Evolutionary conservation across 1,140 invertebrate genomes (phyloP), one percentile per base, ranked within the genome.

Genomic region (Dryas iulia): DNA sequence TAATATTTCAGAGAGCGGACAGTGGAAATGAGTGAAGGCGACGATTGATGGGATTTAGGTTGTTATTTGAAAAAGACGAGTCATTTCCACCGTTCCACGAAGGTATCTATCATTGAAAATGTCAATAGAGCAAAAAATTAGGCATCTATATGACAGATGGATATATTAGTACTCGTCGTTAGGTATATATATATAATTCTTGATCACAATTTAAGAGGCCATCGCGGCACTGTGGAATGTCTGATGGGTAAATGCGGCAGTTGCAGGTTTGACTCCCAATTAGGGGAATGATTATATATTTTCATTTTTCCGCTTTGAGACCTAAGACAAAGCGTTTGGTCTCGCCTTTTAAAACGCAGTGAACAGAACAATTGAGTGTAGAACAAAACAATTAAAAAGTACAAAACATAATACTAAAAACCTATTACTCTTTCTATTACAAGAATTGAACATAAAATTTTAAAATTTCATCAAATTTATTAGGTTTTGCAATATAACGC

Each of bases 1-100:
- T 85, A 86, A 91, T 91, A 91, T 91, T 89, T 91, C 81, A 83
- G 69, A 70, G 69, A 71, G 77, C 74, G 79, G 75, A 77, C 84
- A 76, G 79, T 83, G 82, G 74, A 84, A 90, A 90, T 90, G 87
- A 91, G 79, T 90, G 87, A 85, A 87, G 79, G 77, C 25, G 8
- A 82, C 67, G 85, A 91, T 90, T 86, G 87, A 91, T 91, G 82
- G 82, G 68, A 65, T 64, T 66, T 71, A 80, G 77, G 76, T 87
- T 84, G 85, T 91, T 90, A 90, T 91, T 91, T 91, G 89, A 90
- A 91, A 89, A 91, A 90, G 86, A 79, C 61, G 81, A 74, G 76
- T 84, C 80, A 89, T 91, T 91, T 83, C 75, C 76, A 71, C 83
- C 72, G 77, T 84, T 84, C 80, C 67, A 62, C 73, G 67, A 63